Evolutionary conservation across 2,888 invertebrate genomes (phyloP).

Genomic region (Suillia variegata): DNA sequence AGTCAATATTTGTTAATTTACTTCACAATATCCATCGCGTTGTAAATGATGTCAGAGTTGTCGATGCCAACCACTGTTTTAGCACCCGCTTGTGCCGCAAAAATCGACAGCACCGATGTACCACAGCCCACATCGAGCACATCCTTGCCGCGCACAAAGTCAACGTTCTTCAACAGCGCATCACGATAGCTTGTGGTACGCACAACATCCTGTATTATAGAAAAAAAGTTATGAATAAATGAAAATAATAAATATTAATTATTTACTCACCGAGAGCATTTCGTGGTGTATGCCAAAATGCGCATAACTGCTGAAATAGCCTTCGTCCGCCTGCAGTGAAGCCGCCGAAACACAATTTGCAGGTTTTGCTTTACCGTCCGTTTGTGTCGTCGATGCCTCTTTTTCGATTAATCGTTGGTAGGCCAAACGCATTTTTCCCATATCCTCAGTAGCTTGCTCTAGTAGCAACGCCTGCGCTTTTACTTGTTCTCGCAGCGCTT

Average conservation of each 20-base stretch:
- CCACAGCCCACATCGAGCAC: slow-evolving; percentile 98
- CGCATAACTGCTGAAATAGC: slow-evolving; percentile 83
- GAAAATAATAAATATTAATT: slow-evolving; percentile 25
- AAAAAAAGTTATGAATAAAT: too few relatives aligned
- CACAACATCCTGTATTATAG: slow-evolving; percentile 74
- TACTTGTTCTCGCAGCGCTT: slow-evolving; percentile 60
- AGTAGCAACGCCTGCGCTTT: slow-evolving; percentile 67
- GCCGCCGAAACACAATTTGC: slow-evolving; percentile 60
- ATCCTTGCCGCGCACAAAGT: slow-evolving; percentile 71
- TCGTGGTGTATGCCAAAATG: slow-evolving; percentile 93
- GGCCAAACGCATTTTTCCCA: slow-evolving; percentile 49
- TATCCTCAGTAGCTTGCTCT: slow-evolving; percentile 64
- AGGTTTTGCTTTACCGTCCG: slow-evolving; percentile 27
- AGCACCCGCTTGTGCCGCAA: slow-evolving; percentile 94
- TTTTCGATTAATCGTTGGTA: slow-evolving; percentile 46
- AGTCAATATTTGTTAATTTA: slow-evolving; percentile 46
- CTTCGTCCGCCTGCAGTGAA: slow-evolving; percentile 71
- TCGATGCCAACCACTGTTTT: slow-evolving; percentile 90
- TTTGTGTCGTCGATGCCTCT: slow-evolving; percentile 43
- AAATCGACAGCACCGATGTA: slow-evolving; percentile 97
- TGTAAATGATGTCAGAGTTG: slow-evolving; percentile 93
- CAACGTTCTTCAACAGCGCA: slow-evolving; percentile 77
- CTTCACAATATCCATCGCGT: slow-evolving; percentile 94
- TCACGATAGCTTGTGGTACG: slow-evolving; percentile 86
- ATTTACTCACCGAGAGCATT: slow-evolving; percentile 77